Conservation (phyloP, 1,140 invertebrate species). For the Globodera ellingtonae region DNA sequence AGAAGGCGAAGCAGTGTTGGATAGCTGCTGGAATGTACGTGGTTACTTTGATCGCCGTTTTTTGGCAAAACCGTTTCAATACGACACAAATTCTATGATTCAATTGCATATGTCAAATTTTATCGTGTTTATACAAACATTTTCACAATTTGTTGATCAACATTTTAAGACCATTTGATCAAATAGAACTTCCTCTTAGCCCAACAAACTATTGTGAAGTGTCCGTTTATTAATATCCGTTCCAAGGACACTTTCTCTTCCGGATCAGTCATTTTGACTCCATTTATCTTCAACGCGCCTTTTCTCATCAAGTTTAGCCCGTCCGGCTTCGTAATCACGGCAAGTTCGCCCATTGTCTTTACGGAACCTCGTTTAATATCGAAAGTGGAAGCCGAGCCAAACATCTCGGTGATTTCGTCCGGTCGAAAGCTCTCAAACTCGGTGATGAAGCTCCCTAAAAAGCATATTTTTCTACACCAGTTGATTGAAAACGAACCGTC, state of each 20-base stretch:
- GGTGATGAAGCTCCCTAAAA: constrained; percentile 25
- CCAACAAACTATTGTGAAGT: constrained; percentile 51
- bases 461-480: constrained; percentile 6
- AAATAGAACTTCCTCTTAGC: constrained; percentile 54
- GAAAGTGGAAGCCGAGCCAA: constrained; percentile 42
- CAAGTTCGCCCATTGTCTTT: constrained; percentile 50
- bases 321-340: constrained; percentile 38
- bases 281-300: constrained; percentile 56
- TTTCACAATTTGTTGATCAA: not conserved
- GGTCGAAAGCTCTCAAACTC: constrained; percentile 39
- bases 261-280: constrained; percentile 46
- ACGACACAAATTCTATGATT: constrained; percentile 49
- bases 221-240: constrained; percentile 35
- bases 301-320: constrained; percentile 45
- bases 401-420: constrained; percentile 40
- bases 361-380: constrained; percentile 30
- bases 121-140: constrained; percentile 15
- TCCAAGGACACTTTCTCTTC: constrained; percentile 24
- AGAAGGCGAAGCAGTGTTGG: constrained; percentile 64
- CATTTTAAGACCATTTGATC: constrained; percentile 44
- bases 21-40: constrained; percentile 65
- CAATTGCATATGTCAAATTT: constrained; percentile 1
- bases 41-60: constrained; percentile 60
- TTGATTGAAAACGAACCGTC: constrained; percentile 35
- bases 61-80: constrained; percentile 64